Conservation (phyloP, 1,140 invertebrate species). For the Samia ricini region DNA sequence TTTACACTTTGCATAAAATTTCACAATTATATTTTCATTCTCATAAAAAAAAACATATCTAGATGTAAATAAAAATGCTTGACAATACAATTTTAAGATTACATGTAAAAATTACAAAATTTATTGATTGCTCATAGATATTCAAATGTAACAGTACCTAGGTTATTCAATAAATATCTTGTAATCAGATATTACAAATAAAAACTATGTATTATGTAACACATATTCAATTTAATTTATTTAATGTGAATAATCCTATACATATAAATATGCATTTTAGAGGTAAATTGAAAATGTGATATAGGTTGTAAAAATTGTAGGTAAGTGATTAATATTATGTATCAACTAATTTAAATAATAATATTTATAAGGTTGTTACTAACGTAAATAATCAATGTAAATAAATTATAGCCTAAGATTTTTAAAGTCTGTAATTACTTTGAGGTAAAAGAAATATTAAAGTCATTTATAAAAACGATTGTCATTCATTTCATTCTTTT, state of each 20-base stretch:
- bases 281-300: constrained; percentile 74
- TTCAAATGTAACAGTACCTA: not conserved
- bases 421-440: constrained; percentile 74
- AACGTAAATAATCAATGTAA: constrained; percentile 46
- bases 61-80: constrained; percentile 73
- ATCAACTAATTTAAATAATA: constrained; percentile 37
- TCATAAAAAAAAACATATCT: constrained; percentile 75
- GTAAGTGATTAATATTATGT: constrained; percentile 58
- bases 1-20: constrained; percentile 19
- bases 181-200: too few species aligned
- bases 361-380: constrained; percentile 32
- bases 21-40: constrained; percentile 26
- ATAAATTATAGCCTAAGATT: constrained; percentile 71
- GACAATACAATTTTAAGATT: constrained; percentile 73
- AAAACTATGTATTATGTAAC: too few species aligned
- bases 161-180: not conserved
- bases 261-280: constrained; percentile 24
- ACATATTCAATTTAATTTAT: too few species aligned
- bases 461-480: constrained; percentile 66
- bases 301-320: constrained; percentile 72
- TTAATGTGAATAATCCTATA: not conserved
- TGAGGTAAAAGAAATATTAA: constrained; percentile 66
- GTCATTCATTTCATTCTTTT: not conserved
- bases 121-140: constrained; percentile 1
- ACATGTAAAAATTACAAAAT: constrained; percentile 43